These are phyloP conservation scores for Netelia virgata DNA, from an alignment of 2,888 invertebrate species.

Conservation along the genomic window DNA sequence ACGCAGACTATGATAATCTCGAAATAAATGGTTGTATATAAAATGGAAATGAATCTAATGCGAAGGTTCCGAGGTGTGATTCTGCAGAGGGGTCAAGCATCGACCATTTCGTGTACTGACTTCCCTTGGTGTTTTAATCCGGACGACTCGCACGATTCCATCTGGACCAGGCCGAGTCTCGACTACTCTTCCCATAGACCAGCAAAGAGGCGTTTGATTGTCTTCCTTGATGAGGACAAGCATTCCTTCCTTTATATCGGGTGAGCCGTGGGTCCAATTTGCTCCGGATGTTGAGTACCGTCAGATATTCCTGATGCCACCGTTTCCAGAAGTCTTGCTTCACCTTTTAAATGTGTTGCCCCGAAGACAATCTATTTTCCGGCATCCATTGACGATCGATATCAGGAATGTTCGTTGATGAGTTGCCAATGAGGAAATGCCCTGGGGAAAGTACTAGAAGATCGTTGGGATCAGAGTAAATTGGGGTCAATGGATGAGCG, in stretches of 20 bases:
- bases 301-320: conserved; percentile 64
- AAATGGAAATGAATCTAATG: no score
- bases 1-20: no score
- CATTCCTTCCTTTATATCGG: neutral
- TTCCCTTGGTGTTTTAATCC: conserved; percentile 4
- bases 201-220: neutral
- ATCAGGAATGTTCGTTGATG: conserved; percentile 45
- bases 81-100: no score
- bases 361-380: conserved; percentile 52
- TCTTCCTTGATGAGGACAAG: conserved; percentile 14
- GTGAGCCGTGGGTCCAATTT: conserved; percentile 38
- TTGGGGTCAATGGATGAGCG: conserved; percentile 58
- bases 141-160: neutral
- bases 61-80: no score
- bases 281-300: conserved; percentile 33
- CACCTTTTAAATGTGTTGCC: conserved; percentile 61
- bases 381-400: conserved; percentile 23
- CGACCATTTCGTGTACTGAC: neutral
- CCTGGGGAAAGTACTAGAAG: conserved; percentile 53
- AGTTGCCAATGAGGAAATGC: conserved; percentile 61
- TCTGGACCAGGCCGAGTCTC: conserved; percentile 15
- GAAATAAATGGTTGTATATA: no score
- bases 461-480: conserved; percentile 62
- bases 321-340: conserved; percentile 66
- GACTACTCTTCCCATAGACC: conserved; percentile 6